These are phyloP conservation scores for Mormyrus lacerda DNA, from an alignment of 2,113 vertebrate genomes.

Conservation along the genomic window DNA sequence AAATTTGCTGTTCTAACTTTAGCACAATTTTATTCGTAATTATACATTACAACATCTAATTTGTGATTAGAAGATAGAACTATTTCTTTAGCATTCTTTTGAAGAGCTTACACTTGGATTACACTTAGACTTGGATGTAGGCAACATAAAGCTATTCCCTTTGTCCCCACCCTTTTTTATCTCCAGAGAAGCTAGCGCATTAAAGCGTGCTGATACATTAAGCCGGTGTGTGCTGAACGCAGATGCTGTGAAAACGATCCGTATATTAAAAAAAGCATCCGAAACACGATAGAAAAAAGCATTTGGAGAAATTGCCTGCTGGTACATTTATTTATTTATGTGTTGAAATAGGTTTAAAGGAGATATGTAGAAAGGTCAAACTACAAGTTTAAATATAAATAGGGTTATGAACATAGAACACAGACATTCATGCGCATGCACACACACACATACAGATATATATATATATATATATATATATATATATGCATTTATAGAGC, in stretches of 20 bases:
- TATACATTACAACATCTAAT: neutral
- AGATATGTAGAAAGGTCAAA: neutral
- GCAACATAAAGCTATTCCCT: slow-evolving; percentile 19
- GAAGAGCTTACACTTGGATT: neutral
- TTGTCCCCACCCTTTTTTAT: slow-evolving; percentile 27
- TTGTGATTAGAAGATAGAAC: neutral
- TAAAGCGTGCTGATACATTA: slow-evolving; percentile 18
- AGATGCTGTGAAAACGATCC: slow-evolving; percentile 27
- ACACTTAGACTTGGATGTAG: slow-evolving; percentile 8
- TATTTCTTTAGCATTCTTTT: neutral
- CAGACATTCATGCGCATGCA: neutral
- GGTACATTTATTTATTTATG: neutral
- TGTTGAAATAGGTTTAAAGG: neutral
- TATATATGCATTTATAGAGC: neutral
- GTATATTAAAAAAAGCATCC: slow-evolving; percentile 17
- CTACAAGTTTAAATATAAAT: neutral
- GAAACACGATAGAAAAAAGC: neutral
- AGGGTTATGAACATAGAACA: neutral
- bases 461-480: neutral
- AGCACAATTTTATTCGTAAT: neutral
- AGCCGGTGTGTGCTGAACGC: slow-evolving; percentile 16
- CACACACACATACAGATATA: too few species aligned
- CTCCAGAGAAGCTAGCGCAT: slow-evolving; percentile 13
- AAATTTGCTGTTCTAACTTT: neutral
- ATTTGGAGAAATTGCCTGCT: neutral